A percentile compares a stretch with the other conserved stretches of the same genome.
These are phyloP conservation scores for Sebastes minor DNA, from an alignment of 2,797 vertebrate species.

Conservation along the genomic window DNA sequence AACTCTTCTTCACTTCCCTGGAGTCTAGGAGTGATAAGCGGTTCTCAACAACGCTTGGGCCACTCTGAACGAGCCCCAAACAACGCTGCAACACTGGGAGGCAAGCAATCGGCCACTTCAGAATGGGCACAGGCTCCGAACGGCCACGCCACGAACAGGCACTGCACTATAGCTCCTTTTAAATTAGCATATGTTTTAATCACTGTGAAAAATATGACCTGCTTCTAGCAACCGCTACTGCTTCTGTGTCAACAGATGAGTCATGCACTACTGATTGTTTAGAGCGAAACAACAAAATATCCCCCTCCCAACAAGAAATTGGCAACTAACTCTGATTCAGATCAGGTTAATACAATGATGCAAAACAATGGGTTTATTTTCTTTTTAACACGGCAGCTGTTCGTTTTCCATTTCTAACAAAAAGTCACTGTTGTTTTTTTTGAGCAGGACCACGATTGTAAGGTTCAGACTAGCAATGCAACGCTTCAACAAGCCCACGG, in stretches of 20 bases:
- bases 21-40: no score
- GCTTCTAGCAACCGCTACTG: neutral
- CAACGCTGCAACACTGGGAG: no score
- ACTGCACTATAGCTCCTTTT: neutral
- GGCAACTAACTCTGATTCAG: neutral
- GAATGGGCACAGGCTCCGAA: no score
- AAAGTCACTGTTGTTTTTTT: neutral
- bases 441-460: neutral
- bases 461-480: no score
- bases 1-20: no score
- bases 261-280: neutral
- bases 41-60: no score
- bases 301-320: neutral
- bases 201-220: neutral
- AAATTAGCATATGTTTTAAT: neutral
- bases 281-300: neutral
- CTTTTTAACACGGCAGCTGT: neutral
- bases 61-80: no score
- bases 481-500: no score
- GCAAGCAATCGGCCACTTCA: no score
- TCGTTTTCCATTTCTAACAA: neutral
- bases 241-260: neutral
- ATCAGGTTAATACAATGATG: neutral
- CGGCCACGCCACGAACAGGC: no score
- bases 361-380: neutral